phyloP scores from a whole-genome alignment of 1,140 invertebrate species.

The Dendroctonus valens region DNA sequence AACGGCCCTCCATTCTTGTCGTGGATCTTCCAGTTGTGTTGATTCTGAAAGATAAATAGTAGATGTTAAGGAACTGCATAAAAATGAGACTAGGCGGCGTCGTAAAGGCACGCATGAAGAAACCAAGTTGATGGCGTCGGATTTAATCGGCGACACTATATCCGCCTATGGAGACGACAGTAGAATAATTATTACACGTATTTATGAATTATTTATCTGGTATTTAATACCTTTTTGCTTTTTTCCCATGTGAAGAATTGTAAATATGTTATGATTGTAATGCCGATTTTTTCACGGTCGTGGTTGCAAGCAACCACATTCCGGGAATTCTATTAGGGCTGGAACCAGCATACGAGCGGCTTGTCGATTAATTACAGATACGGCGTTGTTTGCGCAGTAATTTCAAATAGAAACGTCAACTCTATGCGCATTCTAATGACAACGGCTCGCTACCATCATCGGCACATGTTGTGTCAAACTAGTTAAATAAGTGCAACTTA shows the following conservation, averaged over 20 bases:
- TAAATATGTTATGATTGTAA: conserved; percentile 23
- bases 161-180: conserved; percentile 22
- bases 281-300: conserved; percentile 3
- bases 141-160: conserved; percentile 7
- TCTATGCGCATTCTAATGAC: no score
- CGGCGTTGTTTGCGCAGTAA: no score
- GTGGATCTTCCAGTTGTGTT: conserved; percentile 93
- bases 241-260: conserved; percentile 30
- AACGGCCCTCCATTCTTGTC: conserved; percentile 91
- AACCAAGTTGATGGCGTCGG: conserved; percentile 6
- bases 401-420: no score
- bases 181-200: conserved; percentile 23
- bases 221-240: conserved; percentile 32
- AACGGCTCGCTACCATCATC: no score
- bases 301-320: conserved; percentile 9
- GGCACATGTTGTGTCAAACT: no score
- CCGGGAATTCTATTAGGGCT: not conserved
- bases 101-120: not conserved
- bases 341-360: not conserved
- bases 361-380: not conserved
- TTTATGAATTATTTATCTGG: conserved; percentile 33
- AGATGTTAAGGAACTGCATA: not conserved
- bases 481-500: conserved; percentile 59
- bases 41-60: conserved; percentile 66
- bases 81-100: no score